phyloP scores from a whole-genome alignment of 2,888 invertebrate genomes.

The Stenodera caucasica region DNA sequence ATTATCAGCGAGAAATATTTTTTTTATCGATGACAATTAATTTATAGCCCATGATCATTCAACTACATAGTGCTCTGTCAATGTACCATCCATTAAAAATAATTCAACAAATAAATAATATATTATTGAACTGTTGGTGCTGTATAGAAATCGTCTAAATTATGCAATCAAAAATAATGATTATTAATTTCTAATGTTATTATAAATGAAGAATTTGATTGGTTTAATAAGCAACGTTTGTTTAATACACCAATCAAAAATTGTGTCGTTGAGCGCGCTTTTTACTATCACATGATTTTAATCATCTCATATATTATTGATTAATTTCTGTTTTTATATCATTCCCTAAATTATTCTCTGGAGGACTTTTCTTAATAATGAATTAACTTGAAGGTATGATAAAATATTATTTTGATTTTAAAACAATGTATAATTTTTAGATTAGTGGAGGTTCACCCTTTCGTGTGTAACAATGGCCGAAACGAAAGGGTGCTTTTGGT shows the following conservation, averaged over 20 bases:
- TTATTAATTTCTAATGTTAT: background rate
- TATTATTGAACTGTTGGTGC: too few species aligned
- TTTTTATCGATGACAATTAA: too few species aligned
- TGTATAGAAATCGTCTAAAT: too few species aligned
- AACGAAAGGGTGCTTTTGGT: background rate
- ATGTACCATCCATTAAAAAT: too few species aligned
- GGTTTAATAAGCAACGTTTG: background rate
- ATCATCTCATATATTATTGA: conserved; percentile 4
- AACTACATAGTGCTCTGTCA: too few species aligned
- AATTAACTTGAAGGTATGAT: background rate
- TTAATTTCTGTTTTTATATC: background rate
- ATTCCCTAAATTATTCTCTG: background rate
- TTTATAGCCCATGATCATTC: too few species aligned
- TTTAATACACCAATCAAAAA: background rate
- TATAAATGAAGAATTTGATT: background rate
- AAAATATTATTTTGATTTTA: too few species aligned
- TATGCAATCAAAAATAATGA: too few species aligned
- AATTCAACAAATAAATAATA: too few species aligned
- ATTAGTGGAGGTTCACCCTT: background rate
- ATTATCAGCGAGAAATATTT: too few species aligned
- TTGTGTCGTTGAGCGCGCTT: background rate
- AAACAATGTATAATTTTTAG: background rate
- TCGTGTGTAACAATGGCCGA: background rate
- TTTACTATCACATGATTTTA: background rate
- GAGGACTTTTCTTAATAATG: background rate